Evolutionary conservation across 2,888 invertebrate species (phyloP).

Genomic region (Agrilus cyanescens): DNA sequence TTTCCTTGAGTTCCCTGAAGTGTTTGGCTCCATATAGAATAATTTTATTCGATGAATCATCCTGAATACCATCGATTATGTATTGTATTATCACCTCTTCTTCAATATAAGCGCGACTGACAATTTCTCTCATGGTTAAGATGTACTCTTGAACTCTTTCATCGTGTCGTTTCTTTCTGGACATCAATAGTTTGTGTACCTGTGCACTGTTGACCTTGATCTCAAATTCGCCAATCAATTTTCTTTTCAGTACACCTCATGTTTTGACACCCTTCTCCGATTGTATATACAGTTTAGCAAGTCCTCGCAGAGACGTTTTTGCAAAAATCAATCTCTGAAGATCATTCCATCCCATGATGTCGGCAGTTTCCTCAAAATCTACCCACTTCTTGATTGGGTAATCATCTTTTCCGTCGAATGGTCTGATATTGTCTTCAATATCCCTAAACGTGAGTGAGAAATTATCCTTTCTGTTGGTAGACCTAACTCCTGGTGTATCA

Average conservation of each 20-base stretch:
- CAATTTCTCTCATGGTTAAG: conserved; percentile 28
- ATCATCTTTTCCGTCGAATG: too few species aligned
- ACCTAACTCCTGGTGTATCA: too few species aligned
- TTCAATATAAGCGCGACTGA: conserved; percentile 24
- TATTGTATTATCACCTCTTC: conserved; percentile 27
- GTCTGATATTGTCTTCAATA: too few species aligned
- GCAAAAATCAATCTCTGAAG: conserved; percentile 21
- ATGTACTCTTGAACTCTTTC: conserved; percentile 29
- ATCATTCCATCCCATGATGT: conserved; percentile 18
- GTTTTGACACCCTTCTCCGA: conserved; percentile 17
- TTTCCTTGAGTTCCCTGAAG: conserved; percentile 14
- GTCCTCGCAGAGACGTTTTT: conserved; percentile 20
- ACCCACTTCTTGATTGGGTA: conserved; percentile 19
- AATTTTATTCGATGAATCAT: conserved; percentile 15
- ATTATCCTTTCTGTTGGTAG: too few species aligned
- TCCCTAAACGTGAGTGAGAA: too few species aligned
- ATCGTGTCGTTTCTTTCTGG: conserved; percentile 22
- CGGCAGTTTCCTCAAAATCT: conserved; percentile 20
- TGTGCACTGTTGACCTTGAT: conserved; percentile 14
- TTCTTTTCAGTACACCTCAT: conserved; percentile 15
- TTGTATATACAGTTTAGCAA: conserved; percentile 21
- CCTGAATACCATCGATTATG: conserved; percentile 28
- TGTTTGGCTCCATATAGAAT: conserved; percentile 17
- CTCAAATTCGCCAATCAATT: conserved; percentile 17
- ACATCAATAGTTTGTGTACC: conserved; percentile 14